These are phyloP conservation scores for Pangasius larnaudii DNA, from an alignment of 2,797 vertebrate genomes.

Conservation along the genomic window DNA sequence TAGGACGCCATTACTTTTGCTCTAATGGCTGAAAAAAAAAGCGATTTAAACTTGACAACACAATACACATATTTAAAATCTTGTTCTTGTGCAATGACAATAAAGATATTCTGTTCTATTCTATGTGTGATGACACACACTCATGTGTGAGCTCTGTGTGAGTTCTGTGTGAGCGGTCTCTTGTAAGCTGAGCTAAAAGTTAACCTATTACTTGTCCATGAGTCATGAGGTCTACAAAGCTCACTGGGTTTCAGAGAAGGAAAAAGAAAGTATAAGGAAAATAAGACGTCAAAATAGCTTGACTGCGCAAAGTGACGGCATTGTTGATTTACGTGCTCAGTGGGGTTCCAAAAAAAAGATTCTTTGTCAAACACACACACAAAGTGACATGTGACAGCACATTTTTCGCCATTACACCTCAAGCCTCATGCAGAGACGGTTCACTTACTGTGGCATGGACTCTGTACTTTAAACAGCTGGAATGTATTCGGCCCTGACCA, in stretches of 20 bases:
- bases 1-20: background rate
- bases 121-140: background rate
- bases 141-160: background rate
- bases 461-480: background rate
- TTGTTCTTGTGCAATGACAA: background rate
- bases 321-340: conserved; percentile 1
- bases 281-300: conserved; percentile 3
- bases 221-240: conserved; percentile 20
- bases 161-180: background rate
- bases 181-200: conserved; percentile 10
- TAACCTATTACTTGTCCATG: conserved; percentile 20
- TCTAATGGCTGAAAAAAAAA: background rate
- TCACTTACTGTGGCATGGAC: background rate
- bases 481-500: too few species aligned
- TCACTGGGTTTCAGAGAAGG: background rate
- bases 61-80: background rate
- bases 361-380: background rate
- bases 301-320: conserved; percentile 15
- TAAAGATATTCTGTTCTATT: background rate
- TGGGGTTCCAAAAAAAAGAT: background rate
- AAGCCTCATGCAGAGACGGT: background rate
- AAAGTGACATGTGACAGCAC: background rate
- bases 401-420: background rate
- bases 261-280: background rate
- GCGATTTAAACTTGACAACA: background rate